These are phyloP conservation scores for Theropithecus gelada DNA, from an alignment of 2,113 vertebrate genomes.

Conservation along the genomic window DNA sequence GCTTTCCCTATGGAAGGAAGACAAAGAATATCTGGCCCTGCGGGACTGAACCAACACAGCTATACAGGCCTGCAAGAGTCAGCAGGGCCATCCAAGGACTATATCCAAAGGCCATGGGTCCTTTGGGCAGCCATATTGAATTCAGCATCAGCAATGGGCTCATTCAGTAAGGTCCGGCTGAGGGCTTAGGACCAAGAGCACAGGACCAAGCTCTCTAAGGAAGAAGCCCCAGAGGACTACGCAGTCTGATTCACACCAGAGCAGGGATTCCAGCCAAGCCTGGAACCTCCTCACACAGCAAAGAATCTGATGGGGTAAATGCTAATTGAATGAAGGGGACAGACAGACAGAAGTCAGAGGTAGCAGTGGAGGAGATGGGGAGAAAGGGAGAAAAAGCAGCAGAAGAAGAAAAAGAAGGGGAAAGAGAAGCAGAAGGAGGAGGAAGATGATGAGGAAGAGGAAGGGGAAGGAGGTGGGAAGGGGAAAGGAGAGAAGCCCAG, in stretches of 20 bases:
- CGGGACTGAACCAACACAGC: background rate
- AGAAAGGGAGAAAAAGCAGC: background rate
- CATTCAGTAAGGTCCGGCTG: background rate
- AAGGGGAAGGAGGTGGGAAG: no score
- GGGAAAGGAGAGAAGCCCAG: background rate
- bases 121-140: background rate
- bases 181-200: background rate
- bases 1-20: background rate
- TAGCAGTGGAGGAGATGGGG: no score
- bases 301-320: background rate
- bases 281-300: background rate
- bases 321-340: background rate
- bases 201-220: background rate
- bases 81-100: background rate
- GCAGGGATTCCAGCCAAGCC: background rate
- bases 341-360: no score
- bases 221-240: background rate
- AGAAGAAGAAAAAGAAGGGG: background rate
- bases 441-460: background rate
- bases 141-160: background rate
- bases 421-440: background rate
- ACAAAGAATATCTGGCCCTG: background rate
- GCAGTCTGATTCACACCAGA: background rate
- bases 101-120: background rate
- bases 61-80: background rate